A percentile compares a stretch with the other conserved stretches of the same genome.
Evolutionary conservation across 2,888 invertebrate genomes (phyloP).

Genomic region (Erebia aethiops): DNA sequence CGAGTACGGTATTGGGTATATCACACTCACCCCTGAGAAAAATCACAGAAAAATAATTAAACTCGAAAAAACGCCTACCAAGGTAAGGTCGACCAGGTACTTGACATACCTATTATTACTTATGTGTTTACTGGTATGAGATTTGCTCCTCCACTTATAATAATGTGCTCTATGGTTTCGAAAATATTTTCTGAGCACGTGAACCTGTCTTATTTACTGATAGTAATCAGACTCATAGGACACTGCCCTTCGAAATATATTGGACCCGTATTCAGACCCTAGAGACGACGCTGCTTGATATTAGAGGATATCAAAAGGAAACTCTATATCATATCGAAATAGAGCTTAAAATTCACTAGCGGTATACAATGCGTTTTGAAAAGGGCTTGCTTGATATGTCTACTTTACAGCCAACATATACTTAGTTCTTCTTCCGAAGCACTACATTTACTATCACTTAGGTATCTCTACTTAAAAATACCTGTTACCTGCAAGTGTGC

Average conservation of each 20-base stretch:
- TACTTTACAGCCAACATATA: conserved; percentile 66
- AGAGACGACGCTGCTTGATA: conserved; percentile 57
- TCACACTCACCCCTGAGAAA: too few species aligned
- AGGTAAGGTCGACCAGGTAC: too few species aligned
- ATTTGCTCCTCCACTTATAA: not conserved
- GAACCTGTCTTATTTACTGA: conserved; percentile 67
- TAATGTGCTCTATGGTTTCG: not conserved
- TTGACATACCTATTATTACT: too few species aligned
- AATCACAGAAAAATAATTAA: too few species aligned
- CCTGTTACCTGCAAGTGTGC: not conserved
- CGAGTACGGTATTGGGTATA: too few species aligned
- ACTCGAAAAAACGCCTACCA: too few species aligned
- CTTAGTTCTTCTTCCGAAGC: conserved; percentile 47
- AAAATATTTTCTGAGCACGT: conserved; percentile 64
- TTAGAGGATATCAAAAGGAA: conserved; percentile 24
- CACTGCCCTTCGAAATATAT: conserved; percentile 59
- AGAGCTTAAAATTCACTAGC: conserved; percentile 32
- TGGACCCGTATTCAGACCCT: conserved; percentile 62
- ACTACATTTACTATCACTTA: not conserved
- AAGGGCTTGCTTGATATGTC: conserved; percentile 64
- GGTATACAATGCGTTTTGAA: conserved; percentile 39
- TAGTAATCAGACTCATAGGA: conserved; percentile 69
- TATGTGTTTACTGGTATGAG: not conserved
- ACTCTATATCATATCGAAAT: conserved; percentile 16
- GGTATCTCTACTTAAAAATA: not conserved